Percentiles rank a stretch among this genome's conserved stretches.
phyloP scores from a whole-genome alignment of 2,797 vertebrate genomes.

The Trichosurus vulpecula region DNA sequence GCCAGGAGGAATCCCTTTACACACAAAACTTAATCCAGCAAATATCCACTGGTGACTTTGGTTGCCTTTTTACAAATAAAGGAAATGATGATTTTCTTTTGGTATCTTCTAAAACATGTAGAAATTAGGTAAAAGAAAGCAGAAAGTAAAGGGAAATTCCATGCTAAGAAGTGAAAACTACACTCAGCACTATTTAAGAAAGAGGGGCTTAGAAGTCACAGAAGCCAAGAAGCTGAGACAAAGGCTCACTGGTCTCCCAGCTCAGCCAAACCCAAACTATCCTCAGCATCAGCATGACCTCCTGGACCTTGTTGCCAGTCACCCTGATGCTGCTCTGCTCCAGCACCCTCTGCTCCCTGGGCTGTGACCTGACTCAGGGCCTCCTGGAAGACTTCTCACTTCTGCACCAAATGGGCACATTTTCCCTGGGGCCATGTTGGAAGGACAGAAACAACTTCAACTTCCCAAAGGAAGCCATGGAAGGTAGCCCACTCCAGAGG shows the following conservation, averaged over 20 bases:
- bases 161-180: no score
- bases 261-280: neutral
- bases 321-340: neutral
- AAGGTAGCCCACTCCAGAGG: neutral
- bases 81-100: neutral
- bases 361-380: neutral
- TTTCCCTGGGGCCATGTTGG: neutral
- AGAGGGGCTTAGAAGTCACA: neutral
- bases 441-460: neutral
- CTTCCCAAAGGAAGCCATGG: neutral
- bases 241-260: neutral
- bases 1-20: neutral
- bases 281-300: neutral
- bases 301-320: neutral
- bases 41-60: neutral
- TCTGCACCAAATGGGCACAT: neutral
- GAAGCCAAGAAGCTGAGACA: neutral
- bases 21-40: neutral
- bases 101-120: neutral
- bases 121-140: neutral
- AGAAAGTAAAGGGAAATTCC: no score
- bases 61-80: neutral
- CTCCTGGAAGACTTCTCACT: neutral
- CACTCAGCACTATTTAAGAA: neutral
- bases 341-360: neutral